Evolutionary conservation across 2,888 invertebrate genomes (phyloP).

Genomic region (Drosophila meridionalis): DNA sequence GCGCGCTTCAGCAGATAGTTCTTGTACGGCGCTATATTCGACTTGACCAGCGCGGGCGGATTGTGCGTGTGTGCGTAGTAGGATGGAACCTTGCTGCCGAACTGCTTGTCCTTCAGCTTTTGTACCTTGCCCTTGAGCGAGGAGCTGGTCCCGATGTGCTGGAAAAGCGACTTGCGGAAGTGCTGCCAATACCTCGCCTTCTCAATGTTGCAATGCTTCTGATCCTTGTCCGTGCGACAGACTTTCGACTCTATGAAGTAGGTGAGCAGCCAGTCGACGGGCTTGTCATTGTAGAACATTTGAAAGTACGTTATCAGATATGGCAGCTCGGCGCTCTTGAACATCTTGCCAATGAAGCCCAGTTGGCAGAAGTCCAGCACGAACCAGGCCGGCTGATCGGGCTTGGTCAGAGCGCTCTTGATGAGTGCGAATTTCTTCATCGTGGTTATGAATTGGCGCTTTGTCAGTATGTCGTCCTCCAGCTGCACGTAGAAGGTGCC

Average conservation of each 20-base stretch:
- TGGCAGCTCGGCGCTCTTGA: constrained; percentile 94
- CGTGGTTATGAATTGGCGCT: constrained; percentile 92
- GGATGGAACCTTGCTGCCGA: constrained; percentile 90
- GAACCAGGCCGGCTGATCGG: constrained; percentile 91
- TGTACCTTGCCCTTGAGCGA: constrained; percentile 98
- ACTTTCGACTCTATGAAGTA: constrained; percentile 94
- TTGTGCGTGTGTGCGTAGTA: constrained; percentile 91
- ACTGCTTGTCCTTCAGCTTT: constrained; percentile 96
- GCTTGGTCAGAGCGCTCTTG: constrained; percentile 87
- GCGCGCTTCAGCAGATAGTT: constrained; percentile 92
- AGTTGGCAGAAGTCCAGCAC: constrained; percentile 96
- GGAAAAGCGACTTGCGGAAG: constrained; percentile 96
- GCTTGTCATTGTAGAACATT: constrained; percentile 97
- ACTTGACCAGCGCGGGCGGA: constrained; percentile 89
- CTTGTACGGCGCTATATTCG: constrained; percentile 92
- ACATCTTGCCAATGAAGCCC: constrained; percentile 97
- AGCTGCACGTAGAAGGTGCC: constrained; percentile 95
- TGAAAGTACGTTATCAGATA: constrained; percentile 96
- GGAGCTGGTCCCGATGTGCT: constrained; percentile 97
- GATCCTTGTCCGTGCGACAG: constrained; percentile 92
- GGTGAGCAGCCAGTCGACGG: constrained; percentile 98
- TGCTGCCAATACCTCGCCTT: constrained; percentile 93
- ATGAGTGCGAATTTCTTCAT: constrained; percentile 94
- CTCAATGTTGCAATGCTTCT: constrained; percentile 93
- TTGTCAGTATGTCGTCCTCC: constrained; percentile 97